These are phyloP conservation scores for Podiceps cristatus DNA, from an alignment of 2,113 vertebrate genomes.

Conservation along the genomic window DNA sequence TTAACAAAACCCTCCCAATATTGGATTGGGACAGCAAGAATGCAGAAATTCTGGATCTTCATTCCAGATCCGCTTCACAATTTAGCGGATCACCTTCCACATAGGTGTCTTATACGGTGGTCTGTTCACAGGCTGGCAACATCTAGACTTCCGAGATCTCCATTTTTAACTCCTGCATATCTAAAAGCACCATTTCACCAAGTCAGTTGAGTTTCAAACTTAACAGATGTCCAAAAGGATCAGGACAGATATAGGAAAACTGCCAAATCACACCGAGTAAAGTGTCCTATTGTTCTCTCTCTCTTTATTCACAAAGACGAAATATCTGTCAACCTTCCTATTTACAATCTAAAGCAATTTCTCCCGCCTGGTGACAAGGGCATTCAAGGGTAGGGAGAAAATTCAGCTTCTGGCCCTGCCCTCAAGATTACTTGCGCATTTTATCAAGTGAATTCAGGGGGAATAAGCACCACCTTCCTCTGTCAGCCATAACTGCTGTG, in stretches of 20 bases:
- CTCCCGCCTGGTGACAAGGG: background rate
- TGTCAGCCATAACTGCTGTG: background rate
- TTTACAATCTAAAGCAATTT: background rate
- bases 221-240: background rate
- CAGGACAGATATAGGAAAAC: background rate
- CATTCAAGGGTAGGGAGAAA: background rate
- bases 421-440: background rate
- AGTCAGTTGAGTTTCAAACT: background rate
- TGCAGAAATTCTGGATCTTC: background rate
- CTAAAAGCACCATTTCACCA: background rate
- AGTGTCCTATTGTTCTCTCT: background rate
- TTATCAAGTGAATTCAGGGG: background rate
- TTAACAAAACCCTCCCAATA: no score
- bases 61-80: background rate
- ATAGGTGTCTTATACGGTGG: accelerated
- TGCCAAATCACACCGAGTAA: background rate
- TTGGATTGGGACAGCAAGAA: background rate
- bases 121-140: background rate
- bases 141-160: background rate
- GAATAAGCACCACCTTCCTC: background rate
- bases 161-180: background rate
- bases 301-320: background rate
- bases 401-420: background rate
- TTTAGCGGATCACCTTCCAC: background rate
- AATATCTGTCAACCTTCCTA: background rate